Evolutionary conservation across 2,888 invertebrate genomes (phyloP).

Genomic region (Agrilus mali): DNA sequence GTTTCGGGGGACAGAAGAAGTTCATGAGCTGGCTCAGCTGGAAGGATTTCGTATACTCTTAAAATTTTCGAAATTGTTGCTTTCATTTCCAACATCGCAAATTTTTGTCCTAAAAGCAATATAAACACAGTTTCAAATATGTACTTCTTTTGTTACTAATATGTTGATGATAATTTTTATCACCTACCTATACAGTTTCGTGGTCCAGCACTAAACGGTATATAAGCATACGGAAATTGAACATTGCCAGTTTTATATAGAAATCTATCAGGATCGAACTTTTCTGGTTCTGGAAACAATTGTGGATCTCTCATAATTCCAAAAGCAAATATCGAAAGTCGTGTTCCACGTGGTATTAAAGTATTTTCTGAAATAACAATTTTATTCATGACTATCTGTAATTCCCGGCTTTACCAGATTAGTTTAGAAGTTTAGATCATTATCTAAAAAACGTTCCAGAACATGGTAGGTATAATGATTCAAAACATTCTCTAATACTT

Average conservation of each 20-base stretch:
- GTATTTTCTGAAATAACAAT: conserved; percentile 1
- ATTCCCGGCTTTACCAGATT: too few relatives aligned
- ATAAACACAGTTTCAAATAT: background rate
- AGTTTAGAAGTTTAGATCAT: too few relatives aligned
- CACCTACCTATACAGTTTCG: conserved; percentile 44
- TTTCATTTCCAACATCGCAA: conserved; percentile 41
- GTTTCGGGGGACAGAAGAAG: conserved; percentile 34
- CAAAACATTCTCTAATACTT: too few relatives aligned
- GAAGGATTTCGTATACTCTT: conserved; percentile 31
- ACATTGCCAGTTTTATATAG: conserved; percentile 24
- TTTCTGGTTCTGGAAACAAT: conserved; percentile 40
- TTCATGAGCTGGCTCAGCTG: conserved; percentile 25
- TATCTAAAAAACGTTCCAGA: too few relatives aligned
- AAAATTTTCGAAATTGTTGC: conserved; percentile 35
- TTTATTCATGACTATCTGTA: too few relatives aligned
- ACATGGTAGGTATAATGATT: too few relatives aligned
- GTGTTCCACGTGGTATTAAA: conserved; percentile 28
- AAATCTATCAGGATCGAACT: conserved; percentile 42
- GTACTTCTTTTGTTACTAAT: background rate
- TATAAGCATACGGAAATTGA: conserved; percentile 38
- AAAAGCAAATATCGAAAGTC: conserved; percentile 19
- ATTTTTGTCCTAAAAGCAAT: conserved; percentile 29
- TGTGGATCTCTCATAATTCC: conserved; percentile 38
- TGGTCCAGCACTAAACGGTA: conserved; percentile 52
- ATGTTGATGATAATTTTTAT: too few relatives aligned